phyloP scores from a whole-genome alignment of 2,888 invertebrate species.

The Orthosia incerta region DNA sequence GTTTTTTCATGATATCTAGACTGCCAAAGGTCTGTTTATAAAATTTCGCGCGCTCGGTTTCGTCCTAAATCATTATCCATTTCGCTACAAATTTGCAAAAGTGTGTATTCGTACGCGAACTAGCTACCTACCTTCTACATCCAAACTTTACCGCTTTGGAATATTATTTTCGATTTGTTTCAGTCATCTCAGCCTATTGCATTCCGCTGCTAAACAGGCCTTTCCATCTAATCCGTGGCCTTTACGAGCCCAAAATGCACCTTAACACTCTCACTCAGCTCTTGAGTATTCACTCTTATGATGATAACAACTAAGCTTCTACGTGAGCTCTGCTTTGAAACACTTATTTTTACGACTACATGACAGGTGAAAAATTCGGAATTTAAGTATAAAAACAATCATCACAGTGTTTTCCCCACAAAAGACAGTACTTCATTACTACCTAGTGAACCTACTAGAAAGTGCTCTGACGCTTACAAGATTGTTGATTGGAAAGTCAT shows the following conservation, averaged over 20 bases:
- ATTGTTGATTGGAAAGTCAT: not conserved
- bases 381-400: constrained; percentile 2
- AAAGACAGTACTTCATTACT: constrained; percentile 1
- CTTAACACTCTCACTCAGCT: not conserved
- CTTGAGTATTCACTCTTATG: too few relatives aligned
- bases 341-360: constrained; percentile 11
- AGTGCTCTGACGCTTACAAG: not conserved
- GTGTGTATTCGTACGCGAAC: too few relatives aligned
- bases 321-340: not conserved
- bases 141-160: too few relatives aligned
- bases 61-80: too few relatives aligned
- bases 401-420: constrained; percentile 8
- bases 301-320: not conserved
- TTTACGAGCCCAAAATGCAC: not conserved
- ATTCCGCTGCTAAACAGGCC: not conserved
- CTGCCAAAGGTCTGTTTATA: too few relatives aligned
- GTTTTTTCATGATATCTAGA: too few relatives aligned
- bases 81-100: too few relatives aligned
- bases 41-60: too few relatives aligned
- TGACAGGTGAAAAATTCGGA: not conserved
- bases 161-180: not conserved
- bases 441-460: too few relatives aligned
- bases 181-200: not conserved
- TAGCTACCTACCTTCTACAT: too few relatives aligned
- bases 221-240: too few relatives aligned